Base-by-base conservation (phyloP, 1,140 invertebrate genomes). In the Drosophila pallidifrons region DNA sequence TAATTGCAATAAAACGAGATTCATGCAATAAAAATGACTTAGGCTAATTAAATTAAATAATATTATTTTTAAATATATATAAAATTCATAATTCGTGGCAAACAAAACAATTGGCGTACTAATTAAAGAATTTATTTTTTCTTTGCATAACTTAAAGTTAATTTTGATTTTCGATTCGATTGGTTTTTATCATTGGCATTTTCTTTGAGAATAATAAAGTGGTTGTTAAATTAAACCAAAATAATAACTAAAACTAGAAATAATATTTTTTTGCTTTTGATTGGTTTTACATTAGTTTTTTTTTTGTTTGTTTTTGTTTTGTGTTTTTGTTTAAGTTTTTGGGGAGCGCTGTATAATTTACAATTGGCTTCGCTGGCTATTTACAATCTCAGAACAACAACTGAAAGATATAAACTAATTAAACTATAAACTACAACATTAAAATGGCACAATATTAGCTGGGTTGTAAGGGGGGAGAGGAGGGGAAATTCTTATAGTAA, bases 131-230 rank as follows among this genome's bases (percentile, higher is more conserved):
- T 77, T 75, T 70, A 49, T 74, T 68, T 73, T 25, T 52, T 46
- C 38, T 55, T 70, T 70, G 63, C 43, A 76, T 82, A 87, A 87
- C 82, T 87, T 87, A 87, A 87, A 87, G 79, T 87, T 90, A 81
- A 70, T 88, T 81, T 89, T 88, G 77, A 83, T 90, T 85, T 82
- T 66, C 15, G 63, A 13, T 55, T 65, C 32, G 54, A 43, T 41
- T 30, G 46, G 35, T 25, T 61, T 59, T 58, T n/a, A 66, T 78
- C 59, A 77, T 87, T 82, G 75, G 75, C 77, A 69, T 75, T 88
- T 89, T 88, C 85, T 88, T 89, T 81, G 55, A 88, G 85, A 88
- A 88, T 78, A 78, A 61, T n/a, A 16, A 74, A 58, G 66, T 79
- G 15, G 30, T 54, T 51, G 43, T 57, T 52, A 76, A 82, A 83